Evolutionary conservation across 2,888 invertebrate species (phyloP).

Genomic region (Stenolophus ochropezus): DNA sequence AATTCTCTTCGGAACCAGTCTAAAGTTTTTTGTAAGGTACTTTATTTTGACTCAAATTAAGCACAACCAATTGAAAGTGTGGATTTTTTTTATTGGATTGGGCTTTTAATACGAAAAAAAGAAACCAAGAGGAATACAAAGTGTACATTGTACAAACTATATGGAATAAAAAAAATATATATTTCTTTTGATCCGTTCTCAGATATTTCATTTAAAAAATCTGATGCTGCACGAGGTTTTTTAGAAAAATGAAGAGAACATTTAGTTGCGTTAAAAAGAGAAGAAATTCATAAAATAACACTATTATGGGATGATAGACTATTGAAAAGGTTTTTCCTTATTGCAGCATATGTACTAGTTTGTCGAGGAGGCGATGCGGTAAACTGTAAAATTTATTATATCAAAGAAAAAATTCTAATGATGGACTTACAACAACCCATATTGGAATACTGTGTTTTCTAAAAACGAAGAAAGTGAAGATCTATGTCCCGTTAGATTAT

Average conservation of each 20-base stretch:
- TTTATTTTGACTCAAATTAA: conserved; percentile 22
- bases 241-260: too few species aligned
- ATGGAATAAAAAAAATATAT: too few species aligned
- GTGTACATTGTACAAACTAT: conserved; percentile 61
- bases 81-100: conserved; percentile 58
- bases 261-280: too few species aligned
- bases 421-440: conserved; percentile 54
- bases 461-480: conserved; percentile 57
- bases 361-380: conserved; percentile 61
- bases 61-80: conserved; percentile 31
- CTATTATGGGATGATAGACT: conserved; percentile 38
- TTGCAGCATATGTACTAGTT: conserved; percentile 60
- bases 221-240: too few species aligned
- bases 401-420: conserved; percentile 46
- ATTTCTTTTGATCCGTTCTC: too few species aligned
- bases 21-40: conserved; percentile 42
- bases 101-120: conserved; percentile 61
- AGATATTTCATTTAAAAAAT: too few species aligned
- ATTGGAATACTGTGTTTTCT: conserved; percentile 62
- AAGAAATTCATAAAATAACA: conserved; percentile 46
- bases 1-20: conserved; percentile 60
- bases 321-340: conserved; percentile 58
- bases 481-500: conserved; percentile 59
- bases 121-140: conserved; percentile 62
- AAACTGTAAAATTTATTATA: conserved; percentile 28